Conservation (phyloP, 2,797 vertebrate species). For the Harpagifer antarcticus region DNA sequence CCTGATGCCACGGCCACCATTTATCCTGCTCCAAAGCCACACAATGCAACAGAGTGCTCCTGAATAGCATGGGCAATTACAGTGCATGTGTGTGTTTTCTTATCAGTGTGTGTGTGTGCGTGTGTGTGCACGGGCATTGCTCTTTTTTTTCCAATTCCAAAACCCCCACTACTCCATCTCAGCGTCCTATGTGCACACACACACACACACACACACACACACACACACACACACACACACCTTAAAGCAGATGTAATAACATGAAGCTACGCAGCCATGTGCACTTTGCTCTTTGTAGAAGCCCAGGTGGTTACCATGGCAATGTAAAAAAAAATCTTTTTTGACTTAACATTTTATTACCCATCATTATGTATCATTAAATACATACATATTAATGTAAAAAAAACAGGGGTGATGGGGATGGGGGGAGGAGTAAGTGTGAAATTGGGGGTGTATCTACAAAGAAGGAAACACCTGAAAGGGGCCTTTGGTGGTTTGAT, state of each 20-base stretch:
- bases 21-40: constrained; percentile 95
- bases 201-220: constrained; percentile 41
- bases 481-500: constrained; percentile 71
- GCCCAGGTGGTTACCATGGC: constrained; percentile 93
- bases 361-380: constrained; percentile 99
- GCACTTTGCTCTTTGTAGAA: constrained; percentile 89
- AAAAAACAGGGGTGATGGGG: constrained; percentile 76
- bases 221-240: constrained; percentile 72
- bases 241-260: constrained; percentile 97
- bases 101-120: constrained; percentile 21
- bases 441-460: constrained; percentile 76
- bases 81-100: constrained; percentile 81
- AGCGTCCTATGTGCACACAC: constrained; percentile 59
- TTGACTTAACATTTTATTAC: constrained; percentile 93
- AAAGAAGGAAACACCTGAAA: constrained; percentile 77
- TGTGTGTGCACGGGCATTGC: constrained; percentile 19
- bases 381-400: constrained; percentile 96
- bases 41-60: constrained; percentile 93
- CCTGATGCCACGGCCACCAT: constrained; percentile 95
- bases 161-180: constrained; percentile 73
- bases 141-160: constrained; percentile 68
- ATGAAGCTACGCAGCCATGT: constrained; percentile 90
- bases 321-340: constrained; percentile 82
- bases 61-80: constrained; percentile 99
- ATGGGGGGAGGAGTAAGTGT: constrained; percentile 72